phyloP scores from a whole-genome alignment of 2,888 invertebrate genomes.

The Pristionchus mayeri region DNA sequence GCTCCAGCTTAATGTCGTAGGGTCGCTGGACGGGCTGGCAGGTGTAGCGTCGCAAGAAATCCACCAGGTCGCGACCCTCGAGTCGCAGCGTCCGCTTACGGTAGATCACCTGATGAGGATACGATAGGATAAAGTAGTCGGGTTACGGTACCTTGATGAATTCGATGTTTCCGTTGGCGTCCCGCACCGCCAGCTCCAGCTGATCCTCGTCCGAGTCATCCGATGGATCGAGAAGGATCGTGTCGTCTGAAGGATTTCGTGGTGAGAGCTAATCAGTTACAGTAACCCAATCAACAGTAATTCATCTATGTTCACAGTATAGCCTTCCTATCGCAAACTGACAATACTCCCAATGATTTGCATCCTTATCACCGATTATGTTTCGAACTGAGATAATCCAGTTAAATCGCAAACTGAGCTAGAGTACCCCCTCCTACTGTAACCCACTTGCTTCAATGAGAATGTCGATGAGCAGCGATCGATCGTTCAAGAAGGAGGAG shows the following conservation, averaged over 20 bases:
- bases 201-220: not conserved
- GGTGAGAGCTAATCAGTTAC: not conserved
- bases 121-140: not conserved
- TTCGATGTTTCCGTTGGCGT: conserved; percentile 16
- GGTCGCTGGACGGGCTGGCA: conserved; percentile 30
- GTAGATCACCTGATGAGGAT: conserved; percentile 39
- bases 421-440: too few species aligned
- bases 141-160: conserved; percentile 14
- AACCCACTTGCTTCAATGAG: conserved; percentile 15
- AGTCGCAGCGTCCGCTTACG: conserved; percentile 40
- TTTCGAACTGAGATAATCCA: too few species aligned
- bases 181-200: conserved; percentile 13
- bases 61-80: conserved; percentile 23
- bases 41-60: conserved; percentile 17
- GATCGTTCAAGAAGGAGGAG: conserved; percentile 43
- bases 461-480: conserved; percentile 22
- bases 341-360: too few species aligned
- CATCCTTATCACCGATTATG: too few species aligned
- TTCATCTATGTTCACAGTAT: too few species aligned
- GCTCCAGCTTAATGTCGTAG: conserved; percentile 1
- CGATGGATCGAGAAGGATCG: conserved; percentile 1
- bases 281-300: too few species aligned
- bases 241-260: conserved; percentile 11
- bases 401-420: too few species aligned
- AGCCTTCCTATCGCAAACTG: too few species aligned